Evolutionary conservation across 2,797 vertebrate species (phyloP).

Genomic region (Typhlichthys eigenmanni): DNA sequence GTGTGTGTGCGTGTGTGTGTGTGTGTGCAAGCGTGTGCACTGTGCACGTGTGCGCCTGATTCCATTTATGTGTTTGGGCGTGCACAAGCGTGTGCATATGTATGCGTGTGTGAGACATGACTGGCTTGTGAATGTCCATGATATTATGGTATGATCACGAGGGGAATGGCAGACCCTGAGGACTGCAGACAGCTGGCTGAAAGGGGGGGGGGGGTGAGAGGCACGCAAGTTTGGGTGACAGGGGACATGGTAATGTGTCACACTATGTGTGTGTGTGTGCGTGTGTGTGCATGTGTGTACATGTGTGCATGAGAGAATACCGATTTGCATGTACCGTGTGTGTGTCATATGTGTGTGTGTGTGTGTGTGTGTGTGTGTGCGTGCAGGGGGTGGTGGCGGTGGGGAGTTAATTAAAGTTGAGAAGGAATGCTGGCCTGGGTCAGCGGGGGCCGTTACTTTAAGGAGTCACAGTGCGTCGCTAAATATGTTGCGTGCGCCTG

Average conservation of each 20-base stretch:
- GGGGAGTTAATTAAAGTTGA: too few relatives aligned
- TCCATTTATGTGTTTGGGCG: too few relatives aligned
- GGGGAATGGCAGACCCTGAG: constrained; percentile 60
- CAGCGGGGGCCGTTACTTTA: too few relatives aligned
- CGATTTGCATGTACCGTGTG: constrained; percentile 7
- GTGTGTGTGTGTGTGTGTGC: constrained; percentile 18
- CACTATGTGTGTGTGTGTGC: constrained; percentile 15
- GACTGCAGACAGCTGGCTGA: constrained; percentile 64
- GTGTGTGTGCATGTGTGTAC: constrained; percentile 14
- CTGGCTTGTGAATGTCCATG: constrained; percentile 24
- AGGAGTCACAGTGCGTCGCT: too few relatives aligned
- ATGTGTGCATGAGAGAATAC: constrained; percentile 3
- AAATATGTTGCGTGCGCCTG: too few relatives aligned
- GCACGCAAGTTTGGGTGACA: constrained; percentile 30
- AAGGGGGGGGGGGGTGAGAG: constrained; percentile 9
- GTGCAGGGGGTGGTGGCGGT: constrained; percentile 1
- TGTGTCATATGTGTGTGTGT: constrained; percentile 13
- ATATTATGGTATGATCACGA: constrained; percentile 52
- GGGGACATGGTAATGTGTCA: constrained; percentile 5
- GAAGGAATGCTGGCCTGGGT: too few relatives aligned
- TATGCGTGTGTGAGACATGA: constrained; percentile 21
- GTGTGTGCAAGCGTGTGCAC: too few relatives aligned
- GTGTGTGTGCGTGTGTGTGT: too few relatives aligned
- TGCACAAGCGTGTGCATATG: background rate
- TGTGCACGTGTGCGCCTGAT: constrained; percentile 4